Base-by-base conservation (phyloP, 2,888 invertebrate species). In the Hipparchia semele region DNA sequence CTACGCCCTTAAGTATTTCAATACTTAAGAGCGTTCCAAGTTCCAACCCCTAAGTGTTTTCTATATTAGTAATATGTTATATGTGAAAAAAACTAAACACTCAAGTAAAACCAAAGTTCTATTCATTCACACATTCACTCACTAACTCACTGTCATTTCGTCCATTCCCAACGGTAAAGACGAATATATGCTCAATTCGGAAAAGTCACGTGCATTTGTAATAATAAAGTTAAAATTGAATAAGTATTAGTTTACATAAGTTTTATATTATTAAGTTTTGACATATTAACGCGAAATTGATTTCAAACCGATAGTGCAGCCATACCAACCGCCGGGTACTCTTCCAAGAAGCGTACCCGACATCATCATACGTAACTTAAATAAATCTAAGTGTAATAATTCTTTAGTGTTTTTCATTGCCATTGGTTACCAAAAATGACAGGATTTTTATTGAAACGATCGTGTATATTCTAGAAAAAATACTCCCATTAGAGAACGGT, bases 361-460 rank as follows among this genome's bases (percentile, higher is more conserved):
- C 86, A 77, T 77, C 83, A 83, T 84, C 89, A 92, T 92, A 92
- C 92, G 92, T 92, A 93, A 92, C 85, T 89, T 86, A 86, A 23
- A 85, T 83, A 85, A 86, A 51, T 75, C 80, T 90, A 87, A 88
- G 87, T 90, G 89, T 90, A 87, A 87, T 90, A 87, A 87, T 87
- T 86, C 84, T 86, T 89, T 88, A 87, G 86, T 84, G 87, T 89
- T 90, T 90, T 88, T 88, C 89, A 89, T 91, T 90, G 92, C 92
- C 92, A 94, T 93, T 91, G 92, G 93, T 94, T 94, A 94, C 93
- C 93, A 93, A 92, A 92, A 92, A 92, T 92, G 92, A 94, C 93
- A 94, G 93, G 93, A 94, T 91, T 87, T 88, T 89, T 89, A 90
- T 86, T 89, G 82, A 90, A 88, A 91, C 87, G 86, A 87, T 91